Evolutionary conservation across 2,888 invertebrate genomes (phyloP).

Genomic region (Nomada fucata): DNA sequence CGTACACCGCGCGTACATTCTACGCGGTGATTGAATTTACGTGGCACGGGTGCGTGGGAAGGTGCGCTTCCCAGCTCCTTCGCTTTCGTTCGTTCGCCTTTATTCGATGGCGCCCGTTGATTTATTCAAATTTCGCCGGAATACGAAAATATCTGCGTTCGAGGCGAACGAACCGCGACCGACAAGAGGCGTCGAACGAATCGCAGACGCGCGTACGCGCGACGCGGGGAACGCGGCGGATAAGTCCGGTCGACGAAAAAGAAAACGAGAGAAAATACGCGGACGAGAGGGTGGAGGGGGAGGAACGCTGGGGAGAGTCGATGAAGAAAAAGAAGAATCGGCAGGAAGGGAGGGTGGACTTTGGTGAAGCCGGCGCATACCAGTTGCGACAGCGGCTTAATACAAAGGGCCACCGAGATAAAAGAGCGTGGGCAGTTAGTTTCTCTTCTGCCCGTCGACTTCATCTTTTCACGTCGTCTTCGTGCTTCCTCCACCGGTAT

Average conservation of each 20-base stretch:
- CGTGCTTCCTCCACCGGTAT: slow-evolving; percentile 48
- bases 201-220: slow-evolving; percentile 10
- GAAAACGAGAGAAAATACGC: not conserved
- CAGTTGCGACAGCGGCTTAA: slow-evolving; percentile 69
- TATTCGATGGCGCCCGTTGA: too few species aligned
- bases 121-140: too few species aligned
- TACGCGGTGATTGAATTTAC: slow-evolving; percentile 45
- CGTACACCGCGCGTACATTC: not conserved
- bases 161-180: slow-evolving; percentile 7
- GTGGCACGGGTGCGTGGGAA: slow-evolving; percentile 68
- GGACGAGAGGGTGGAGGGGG: not conserved
- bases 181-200: slow-evolving; percentile 35
- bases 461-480: slow-evolving; percentile 56
- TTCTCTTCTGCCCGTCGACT: slow-evolving; percentile 67
- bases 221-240: slow-evolving; percentile 18
- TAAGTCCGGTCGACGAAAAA: slow-evolving; percentile 8
- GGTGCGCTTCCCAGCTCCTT: slow-evolving; percentile 17
- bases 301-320: not conserved
- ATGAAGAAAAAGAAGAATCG: slow-evolving; percentile 57
- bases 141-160: too few species aligned
- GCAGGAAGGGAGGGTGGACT: slow-evolving; percentile 63
- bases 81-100: not conserved
- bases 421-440: slow-evolving; percentile 72
- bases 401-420: slow-evolving; percentile 68
- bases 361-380: slow-evolving; percentile 66